phyloP scores from a whole-genome alignment of 1,140 invertebrate species.

The Drosophila hydei region DNA sequence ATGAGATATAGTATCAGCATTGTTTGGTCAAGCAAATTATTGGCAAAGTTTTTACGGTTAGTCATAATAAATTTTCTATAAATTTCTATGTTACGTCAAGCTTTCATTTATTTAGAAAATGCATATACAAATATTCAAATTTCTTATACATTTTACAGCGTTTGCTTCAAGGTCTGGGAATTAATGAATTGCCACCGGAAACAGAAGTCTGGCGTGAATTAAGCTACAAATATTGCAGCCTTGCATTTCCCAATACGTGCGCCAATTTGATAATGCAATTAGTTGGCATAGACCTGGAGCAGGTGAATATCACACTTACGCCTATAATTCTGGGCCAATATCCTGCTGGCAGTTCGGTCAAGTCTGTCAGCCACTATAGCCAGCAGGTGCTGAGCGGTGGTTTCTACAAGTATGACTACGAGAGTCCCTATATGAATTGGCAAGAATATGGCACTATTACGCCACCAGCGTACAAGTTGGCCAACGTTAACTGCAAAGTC shows the following conservation, averaged over 20 bases:
- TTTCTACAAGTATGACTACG: conserved; percentile 53
- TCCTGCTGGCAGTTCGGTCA: conserved; percentile 45
- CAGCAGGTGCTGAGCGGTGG: conserved; percentile 53
- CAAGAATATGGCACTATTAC: conserved; percentile 22
- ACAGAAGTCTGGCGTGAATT: conserved; percentile 52
- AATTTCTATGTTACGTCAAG: too few relatives aligned
- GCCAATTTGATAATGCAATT: conserved; percentile 85
- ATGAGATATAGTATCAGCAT: too few relatives aligned
- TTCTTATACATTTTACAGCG: conserved; percentile 7
- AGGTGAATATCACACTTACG: conserved; percentile 80
- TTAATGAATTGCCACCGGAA: conserved; percentile 61
- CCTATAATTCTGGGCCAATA: conserved; percentile 41
- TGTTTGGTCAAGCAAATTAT: too few relatives aligned
- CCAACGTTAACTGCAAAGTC: conserved; percentile 59
- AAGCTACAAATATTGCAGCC: conserved; percentile 38
- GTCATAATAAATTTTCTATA: too few relatives aligned
- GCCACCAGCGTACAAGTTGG: conserved; percentile 56
- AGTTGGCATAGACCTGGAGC: conserved; percentile 84
- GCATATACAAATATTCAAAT: too few relatives aligned
- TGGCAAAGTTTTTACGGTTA: too few relatives aligned
- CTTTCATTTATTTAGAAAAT: too few relatives aligned
- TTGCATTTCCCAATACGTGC: conserved; percentile 83
- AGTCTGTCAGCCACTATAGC: conserved; percentile 41
- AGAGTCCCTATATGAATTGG: conserved; percentile 29
- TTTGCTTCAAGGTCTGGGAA: conserved; percentile 30